Conservation (phyloP, 2,113 vertebrate genomes). For the Paramormyrops kingsleyae region DNA sequence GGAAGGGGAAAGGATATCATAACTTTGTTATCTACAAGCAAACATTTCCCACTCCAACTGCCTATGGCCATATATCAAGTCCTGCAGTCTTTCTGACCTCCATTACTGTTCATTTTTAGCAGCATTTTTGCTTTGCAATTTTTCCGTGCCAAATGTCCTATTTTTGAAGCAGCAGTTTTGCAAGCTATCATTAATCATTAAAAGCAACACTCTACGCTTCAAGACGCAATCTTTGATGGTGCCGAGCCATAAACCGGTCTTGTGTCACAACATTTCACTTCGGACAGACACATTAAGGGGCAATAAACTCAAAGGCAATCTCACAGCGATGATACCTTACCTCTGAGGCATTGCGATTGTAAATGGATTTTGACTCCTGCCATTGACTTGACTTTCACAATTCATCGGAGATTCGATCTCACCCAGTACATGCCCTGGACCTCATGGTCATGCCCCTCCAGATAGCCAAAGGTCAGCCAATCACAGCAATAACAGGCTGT, state of each 20-base stretch:
- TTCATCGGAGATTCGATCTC: slow-evolving; percentile 17
- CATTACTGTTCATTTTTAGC: slow-evolving; percentile 1
- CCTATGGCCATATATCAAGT: neutral
- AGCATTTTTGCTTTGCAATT: neutral
- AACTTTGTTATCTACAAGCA: slow-evolving; percentile 22
- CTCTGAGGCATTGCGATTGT: slow-evolving; percentile 28
- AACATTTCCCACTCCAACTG: slow-evolving; percentile 12
- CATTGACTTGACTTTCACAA: slow-evolving; percentile 37
- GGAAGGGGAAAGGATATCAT: slow-evolving; percentile 3
- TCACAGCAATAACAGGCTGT: neutral
- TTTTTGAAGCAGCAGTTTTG: slow-evolving; percentile 8
- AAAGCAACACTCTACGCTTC: neutral
- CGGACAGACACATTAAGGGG: neutral
- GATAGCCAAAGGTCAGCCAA: neutral
- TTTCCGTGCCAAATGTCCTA: neutral
- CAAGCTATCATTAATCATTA: neutral
- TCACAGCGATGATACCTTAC: slow-evolving; percentile 36
- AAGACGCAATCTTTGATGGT: neutral
- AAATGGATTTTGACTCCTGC: slow-evolving; percentile 33
- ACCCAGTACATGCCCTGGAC: slow-evolving; percentile 7
- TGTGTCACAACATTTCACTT: slow-evolving; percentile 23
- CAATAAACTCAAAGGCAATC: slow-evolving; percentile 5
- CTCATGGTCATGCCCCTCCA: slow-evolving; percentile 30
- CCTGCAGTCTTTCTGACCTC: neutral
- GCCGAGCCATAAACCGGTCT: neutral